Percentiles rank a stretch among this genome's conserved stretches.
These are phyloP conservation scores for Siphamia tubifer DNA, from an alignment of 2,113 vertebrate species.

Conservation along the genomic window DNA sequence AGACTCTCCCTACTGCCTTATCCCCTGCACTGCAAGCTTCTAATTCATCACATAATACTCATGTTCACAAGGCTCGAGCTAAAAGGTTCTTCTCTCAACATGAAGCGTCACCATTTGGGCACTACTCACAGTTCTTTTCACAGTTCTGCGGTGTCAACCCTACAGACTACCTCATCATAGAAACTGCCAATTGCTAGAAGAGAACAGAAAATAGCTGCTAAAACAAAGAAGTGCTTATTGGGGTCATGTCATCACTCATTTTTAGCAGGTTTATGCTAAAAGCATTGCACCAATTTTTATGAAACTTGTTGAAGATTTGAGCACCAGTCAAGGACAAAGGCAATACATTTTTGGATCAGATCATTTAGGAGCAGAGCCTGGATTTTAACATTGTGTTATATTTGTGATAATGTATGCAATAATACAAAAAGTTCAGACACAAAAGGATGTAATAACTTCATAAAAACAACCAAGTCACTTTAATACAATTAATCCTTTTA, in stretches of 20 bases:
- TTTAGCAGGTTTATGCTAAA: too few relatives aligned
- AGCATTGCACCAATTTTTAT: too few relatives aligned
- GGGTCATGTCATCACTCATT: background rate
- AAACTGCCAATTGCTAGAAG: background rate
- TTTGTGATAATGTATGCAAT: too few relatives aligned
- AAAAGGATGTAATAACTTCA: too few relatives aligned
- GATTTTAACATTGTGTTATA: too few relatives aligned
- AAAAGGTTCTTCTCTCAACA: conserved; percentile 7
- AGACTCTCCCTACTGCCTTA: background rate
- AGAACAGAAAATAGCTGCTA: background rate
- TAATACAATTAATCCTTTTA: too few relatives aligned
- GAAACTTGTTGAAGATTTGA: too few relatives aligned
- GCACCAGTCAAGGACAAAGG: too few relatives aligned
- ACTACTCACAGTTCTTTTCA: background rate
- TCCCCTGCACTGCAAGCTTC: background rate
- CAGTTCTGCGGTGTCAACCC: background rate
- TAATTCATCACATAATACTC: background rate
- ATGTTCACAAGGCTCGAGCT: background rate
- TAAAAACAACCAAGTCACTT: too few relatives aligned
- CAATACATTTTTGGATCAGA: too few relatives aligned
- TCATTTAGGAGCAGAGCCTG: too few relatives aligned
- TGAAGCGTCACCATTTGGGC: background rate
- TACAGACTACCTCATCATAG: background rate
- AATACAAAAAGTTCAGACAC: too few relatives aligned
- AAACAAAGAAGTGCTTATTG: background rate